phyloP scores from a whole-genome alignment of 2,797 vertebrate species.

The Xenopus petersii region DNA sequence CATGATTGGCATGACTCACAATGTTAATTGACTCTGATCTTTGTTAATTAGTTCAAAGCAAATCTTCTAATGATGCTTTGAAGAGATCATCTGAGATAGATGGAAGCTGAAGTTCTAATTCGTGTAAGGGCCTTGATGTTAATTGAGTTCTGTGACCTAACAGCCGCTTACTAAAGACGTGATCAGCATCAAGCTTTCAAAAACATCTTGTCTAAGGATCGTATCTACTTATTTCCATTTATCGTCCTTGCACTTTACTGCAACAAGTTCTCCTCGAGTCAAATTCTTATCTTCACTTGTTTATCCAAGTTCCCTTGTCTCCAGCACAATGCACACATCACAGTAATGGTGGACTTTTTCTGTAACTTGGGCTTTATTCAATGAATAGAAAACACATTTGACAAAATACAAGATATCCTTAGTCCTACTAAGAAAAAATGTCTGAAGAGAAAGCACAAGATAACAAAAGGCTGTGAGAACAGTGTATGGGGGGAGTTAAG shows the following conservation, averaged over 20 bases:
- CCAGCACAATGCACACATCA: too few relatives aligned
- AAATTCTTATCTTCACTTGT: too few relatives aligned
- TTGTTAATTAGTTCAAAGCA: constrained; percentile 78
- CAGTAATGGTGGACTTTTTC: too few relatives aligned
- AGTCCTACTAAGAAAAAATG: too few relatives aligned
- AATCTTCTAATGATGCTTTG: constrained; percentile 83
- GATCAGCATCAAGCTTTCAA: constrained; percentile 47
- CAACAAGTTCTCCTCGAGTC: not conserved
- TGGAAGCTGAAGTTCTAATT: constrained; percentile 79
- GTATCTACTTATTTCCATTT: constrained; percentile 1
- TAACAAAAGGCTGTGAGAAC: too few relatives aligned
- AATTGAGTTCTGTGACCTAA: constrained; percentile 78
- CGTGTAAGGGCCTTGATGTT: constrained; percentile 72
- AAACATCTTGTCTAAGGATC: constrained; percentile 25
- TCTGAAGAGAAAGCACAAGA: too few relatives aligned
- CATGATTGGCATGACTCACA: constrained; percentile 68
- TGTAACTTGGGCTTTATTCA: too few relatives aligned
- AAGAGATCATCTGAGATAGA: constrained; percentile 79
- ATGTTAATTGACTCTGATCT: constrained; percentile 79
- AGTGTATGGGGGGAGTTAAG: too few relatives aligned
- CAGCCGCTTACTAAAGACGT: constrained; percentile 61
- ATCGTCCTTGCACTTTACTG: not conserved
- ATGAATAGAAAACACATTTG: too few relatives aligned
- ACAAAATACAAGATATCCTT: too few relatives aligned
- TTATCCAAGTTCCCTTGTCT: too few relatives aligned